A percentile compares a stretch with the other conserved stretches of the same genome.
phyloP scores from a whole-genome alignment of 2,113 vertebrate species.

The Cololabis saira region DNA sequence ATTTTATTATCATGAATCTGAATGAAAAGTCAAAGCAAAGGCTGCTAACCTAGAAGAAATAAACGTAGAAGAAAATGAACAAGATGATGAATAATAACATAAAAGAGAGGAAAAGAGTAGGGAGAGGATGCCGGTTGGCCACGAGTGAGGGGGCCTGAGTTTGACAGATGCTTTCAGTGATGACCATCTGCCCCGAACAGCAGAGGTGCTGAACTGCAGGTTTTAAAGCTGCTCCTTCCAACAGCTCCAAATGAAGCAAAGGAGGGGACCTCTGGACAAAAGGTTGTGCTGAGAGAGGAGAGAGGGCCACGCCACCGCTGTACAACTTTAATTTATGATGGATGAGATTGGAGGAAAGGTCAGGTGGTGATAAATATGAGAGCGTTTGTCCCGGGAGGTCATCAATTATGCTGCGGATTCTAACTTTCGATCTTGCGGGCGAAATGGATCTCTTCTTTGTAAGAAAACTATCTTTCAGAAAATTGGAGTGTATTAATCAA shows the following conservation, averaged over 20 bases:
- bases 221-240: constrained; percentile 74
- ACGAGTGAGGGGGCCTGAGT: constrained; percentile 73
- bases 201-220: constrained; percentile 84
- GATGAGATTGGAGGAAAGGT: constrained; percentile 93
- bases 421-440: constrained; percentile 83
- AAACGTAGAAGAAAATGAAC: background rate
- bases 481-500: constrained; percentile 83
- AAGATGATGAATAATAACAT: constrained; percentile 12
- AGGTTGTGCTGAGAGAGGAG: constrained; percentile 86
- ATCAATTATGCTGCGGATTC: constrained; percentile 84
- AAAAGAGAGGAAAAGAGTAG: constrained; percentile 43
- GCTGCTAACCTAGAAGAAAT: background rate
- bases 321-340: constrained; percentile 97
- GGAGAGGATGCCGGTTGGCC: constrained; percentile 43
- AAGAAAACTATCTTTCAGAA: constrained; percentile 84
- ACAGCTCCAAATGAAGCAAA: constrained; percentile 81
- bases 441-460: constrained; percentile 83
- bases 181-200: constrained; percentile 83
- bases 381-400: constrained; percentile 86
- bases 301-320: constrained; percentile 80
- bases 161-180: constrained; percentile 84
- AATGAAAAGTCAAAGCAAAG: constrained; percentile 6
- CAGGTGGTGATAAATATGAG: constrained; percentile 88
- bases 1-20: constrained; percentile 28
- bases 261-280: constrained; percentile 86